Base-by-base conservation (phyloP, 2,888 invertebrate genomes). In the Drosophila hamatofila region DNA sequence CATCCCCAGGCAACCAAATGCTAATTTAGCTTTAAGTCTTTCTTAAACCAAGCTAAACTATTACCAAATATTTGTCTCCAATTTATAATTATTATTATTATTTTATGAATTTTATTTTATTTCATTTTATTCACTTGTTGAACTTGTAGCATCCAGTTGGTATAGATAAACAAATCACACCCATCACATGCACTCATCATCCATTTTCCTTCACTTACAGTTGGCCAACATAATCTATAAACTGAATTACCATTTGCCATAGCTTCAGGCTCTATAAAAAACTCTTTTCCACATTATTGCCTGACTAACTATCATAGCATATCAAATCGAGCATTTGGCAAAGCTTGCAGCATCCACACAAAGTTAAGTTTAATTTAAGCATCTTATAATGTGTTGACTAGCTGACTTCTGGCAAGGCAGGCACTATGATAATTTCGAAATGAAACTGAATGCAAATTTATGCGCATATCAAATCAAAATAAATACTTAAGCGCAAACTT, bases 391-490 rank as follows among this genome's bases (percentile, higher is more conserved):
- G 55, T 55, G 39, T 48, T 66, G 46, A 66, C 21, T 39, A 8
- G 16, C 25, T 65, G 62, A 46, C 44, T 54, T 37, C 51, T 23
- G n/a, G 44, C 8, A 18, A 33, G 30, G 49, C 27, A 49, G 18
- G 18, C n/a, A 33, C 2, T 18, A 35, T 37, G 30, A 58, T 46
- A 67, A 37, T 61, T 61, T 27, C 51, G 14, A 33, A 52, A 30
- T 9, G n/a, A 62, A 64, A 64, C 48, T 2, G 55, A 54, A 60
- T 64, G 52, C 64, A 64, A 60, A 74, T 63, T 63, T 69, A 62
- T 59, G 62, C 46, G 41, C 55, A 73, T 42, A 59, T 69, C 33
- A 62, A 62, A 72, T 51, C 54, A 67, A 67, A 72, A 57, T 52
- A 72, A 72, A 58, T 67, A 48, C 42, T 62, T 68, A 12, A 0